phyloP scores from a whole-genome alignment of 2,113 vertebrate species.

The Phyllostomus discolor region DNA sequence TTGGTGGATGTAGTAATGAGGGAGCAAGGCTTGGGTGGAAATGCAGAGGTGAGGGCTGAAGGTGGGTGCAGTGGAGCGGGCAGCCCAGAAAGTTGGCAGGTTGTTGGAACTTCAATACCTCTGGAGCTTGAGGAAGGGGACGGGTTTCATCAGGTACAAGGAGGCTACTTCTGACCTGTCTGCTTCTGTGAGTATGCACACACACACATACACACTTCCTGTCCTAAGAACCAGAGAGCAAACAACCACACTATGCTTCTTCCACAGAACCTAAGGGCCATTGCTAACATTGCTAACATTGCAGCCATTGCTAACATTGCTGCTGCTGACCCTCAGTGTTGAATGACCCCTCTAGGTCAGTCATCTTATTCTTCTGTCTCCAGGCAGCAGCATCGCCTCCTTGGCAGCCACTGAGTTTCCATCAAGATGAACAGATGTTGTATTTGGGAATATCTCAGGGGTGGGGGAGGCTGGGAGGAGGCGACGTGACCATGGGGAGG shows the following conservation, averaged over 20 bases:
- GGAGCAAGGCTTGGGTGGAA: background rate
- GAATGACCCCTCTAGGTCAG: background rate
- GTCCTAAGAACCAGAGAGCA: background rate
- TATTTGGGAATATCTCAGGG: background rate
- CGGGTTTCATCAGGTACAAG: background rate
- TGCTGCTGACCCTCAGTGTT: fast-evolving
- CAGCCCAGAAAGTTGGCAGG: background rate
- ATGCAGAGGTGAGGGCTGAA: background rate
- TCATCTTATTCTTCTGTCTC: background rate
- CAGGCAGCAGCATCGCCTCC: background rate
- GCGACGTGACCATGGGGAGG: fast-evolving
- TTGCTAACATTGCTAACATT: background rate
- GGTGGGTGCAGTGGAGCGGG: background rate
- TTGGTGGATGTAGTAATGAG: background rate
- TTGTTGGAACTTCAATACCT: background rate
- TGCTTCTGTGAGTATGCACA: background rate
- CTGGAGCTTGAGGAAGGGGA: background rate
- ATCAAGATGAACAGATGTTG: background rate
- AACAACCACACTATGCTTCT: background rate
- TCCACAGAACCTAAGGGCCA: background rate
- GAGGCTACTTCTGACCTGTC: background rate
- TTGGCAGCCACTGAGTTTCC: background rate
- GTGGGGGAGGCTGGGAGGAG: background rate
- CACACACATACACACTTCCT: background rate
- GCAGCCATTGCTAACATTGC: background rate